Conservation (phyloP, 1,140 invertebrate species). For the Pteromalus puparum region DNA sequence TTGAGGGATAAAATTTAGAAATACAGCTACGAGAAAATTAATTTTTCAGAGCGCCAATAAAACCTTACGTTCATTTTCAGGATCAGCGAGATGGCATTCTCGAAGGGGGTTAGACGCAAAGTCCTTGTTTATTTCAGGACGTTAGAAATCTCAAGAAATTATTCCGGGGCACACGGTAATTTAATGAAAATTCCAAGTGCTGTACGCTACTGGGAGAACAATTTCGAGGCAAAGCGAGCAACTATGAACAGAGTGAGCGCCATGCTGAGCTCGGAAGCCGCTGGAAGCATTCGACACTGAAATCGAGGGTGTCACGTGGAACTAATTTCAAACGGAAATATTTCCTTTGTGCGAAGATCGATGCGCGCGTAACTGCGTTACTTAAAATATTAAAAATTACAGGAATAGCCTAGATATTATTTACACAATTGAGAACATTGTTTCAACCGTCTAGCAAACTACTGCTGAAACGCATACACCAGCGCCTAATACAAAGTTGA, state of each 20-base stretch:
- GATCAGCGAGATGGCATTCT: neutral
- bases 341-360: neutral
- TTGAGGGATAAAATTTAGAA: no score
- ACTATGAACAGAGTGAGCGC: neutral
- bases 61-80: neutral
- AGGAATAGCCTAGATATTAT: no score
- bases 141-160: neutral
- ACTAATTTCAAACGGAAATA: neutral
- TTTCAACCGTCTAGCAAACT: no score
- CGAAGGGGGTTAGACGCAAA: no score
- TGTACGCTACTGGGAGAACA: neutral
- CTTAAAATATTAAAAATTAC: no score
- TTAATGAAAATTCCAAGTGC: slow-evolving; percentile 14
- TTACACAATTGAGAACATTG: no score
- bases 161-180: neutral
- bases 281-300: neutral
- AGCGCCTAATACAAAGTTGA: neutral
- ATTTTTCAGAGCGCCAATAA: no score
- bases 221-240: neutral
- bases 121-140: neutral
- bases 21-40: no score
- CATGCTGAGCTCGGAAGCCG: no score
- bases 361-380: no score
- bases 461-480: neutral
- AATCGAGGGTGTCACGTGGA: neutral